A percentile compares a stretch with the other conserved stretches of the same genome.
phyloP scores from a whole-genome alignment of 2,797 vertebrate genomes.

The Acomys russatus region DNA sequence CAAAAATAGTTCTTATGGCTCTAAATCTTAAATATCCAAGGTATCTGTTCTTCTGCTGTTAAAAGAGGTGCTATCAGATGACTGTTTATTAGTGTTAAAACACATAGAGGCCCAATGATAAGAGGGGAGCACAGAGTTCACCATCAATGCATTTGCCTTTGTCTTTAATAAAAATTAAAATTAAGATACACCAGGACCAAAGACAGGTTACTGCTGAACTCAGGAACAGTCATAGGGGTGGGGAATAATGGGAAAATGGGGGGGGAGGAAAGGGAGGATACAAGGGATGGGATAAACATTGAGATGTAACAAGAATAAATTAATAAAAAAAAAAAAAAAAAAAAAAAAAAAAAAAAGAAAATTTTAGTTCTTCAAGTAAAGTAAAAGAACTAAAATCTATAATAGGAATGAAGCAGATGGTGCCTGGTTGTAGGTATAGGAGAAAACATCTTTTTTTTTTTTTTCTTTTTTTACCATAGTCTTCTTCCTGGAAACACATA shows the following conservation, averaged over 20 bases:
- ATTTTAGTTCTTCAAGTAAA: neutral
- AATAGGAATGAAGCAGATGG: neutral
- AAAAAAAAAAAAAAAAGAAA: too few species aligned
- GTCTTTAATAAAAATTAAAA: neutral
- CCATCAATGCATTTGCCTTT: neutral
- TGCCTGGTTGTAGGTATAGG: neutral
- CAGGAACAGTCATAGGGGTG: too few species aligned
- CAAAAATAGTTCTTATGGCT: neutral
- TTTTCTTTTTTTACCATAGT: neutral
- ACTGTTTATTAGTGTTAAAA: neutral
- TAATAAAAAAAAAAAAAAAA: too few species aligned
- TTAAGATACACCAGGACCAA: neutral
- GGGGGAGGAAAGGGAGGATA: too few species aligned
- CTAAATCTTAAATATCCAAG: neutral
- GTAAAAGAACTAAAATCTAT: neutral
- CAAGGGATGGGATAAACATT: too few species aligned
- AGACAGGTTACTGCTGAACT: neutral
- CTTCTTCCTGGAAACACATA: neutral
- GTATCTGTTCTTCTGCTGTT: neutral
- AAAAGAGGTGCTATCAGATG: neutral
- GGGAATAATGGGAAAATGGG: too few species aligned
- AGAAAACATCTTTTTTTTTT: neutral
- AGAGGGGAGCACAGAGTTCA: neutral
- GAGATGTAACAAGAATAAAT: too few species aligned
- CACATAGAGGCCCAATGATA: too few species aligned